phyloP scores from a whole-genome alignment of 2,888 invertebrate species.

The Chaitophorus viminalis region DNA sequence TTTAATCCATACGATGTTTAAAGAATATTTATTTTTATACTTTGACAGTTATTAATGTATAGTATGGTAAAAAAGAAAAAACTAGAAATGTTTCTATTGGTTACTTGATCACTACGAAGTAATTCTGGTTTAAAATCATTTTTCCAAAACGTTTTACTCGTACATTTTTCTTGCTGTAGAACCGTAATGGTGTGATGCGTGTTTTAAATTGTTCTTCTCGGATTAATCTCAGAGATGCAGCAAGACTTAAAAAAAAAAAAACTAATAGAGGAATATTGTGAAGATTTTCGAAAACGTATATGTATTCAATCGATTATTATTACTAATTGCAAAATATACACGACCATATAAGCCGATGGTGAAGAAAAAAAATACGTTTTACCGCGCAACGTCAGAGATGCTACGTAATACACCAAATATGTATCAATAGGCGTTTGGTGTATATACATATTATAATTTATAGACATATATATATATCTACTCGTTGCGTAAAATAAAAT shows the following conservation, averaged over 20 bases:
- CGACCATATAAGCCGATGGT: not conserved
- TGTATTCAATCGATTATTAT: not conserved
- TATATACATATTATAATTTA: no score
- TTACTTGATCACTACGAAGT: not conserved
- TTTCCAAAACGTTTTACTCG: no score
- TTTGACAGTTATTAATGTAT: slow-evolving; percentile 29
- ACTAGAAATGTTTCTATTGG: not conserved
- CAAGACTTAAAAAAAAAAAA: no score
- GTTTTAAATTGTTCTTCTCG: no score
- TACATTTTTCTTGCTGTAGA: no score
- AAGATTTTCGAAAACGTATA: no score
- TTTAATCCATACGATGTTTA: not conserved
- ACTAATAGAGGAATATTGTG: no score
- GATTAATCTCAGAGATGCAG: no score
- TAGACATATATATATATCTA: no score
- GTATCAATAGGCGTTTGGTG: slow-evolving; percentile 3
- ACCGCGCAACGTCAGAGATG: not conserved
- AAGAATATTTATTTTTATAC: not conserved
- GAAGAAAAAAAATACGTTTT: not conserved
- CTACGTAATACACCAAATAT: not conserved
- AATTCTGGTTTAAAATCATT: not conserved
- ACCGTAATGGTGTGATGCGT: no score
- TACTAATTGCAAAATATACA: not conserved
- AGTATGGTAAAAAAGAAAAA: not conserved
- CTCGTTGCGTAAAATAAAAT: slow-evolving; percentile 16